Evolutionary conservation across 2,113 vertebrate species (phyloP).

Genomic region (Pholis gunnellus): DNA sequence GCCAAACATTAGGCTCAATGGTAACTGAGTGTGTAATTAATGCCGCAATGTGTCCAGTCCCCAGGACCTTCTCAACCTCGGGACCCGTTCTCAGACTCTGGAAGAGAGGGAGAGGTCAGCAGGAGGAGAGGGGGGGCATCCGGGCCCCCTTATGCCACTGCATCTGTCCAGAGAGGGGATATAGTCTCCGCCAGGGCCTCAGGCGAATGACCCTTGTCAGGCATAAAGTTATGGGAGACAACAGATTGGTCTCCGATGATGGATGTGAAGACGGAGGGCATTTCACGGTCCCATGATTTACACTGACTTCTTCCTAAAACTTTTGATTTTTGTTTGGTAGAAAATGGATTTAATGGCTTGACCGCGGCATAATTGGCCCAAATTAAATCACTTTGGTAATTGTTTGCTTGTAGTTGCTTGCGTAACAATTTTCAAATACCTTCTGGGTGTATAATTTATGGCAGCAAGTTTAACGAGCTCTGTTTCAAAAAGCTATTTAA

Average conservation of each 20-base stretch:
- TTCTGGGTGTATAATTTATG: constrained; percentile 23
- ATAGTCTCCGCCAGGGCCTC: constrained; percentile 72
- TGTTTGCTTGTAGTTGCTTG: constrained; percentile 48
- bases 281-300: constrained; percentile 67
- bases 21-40: constrained; percentile 98
- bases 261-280: constrained; percentile 70
- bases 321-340: constrained; percentile 51
- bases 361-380: constrained; percentile 37
- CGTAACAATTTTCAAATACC: constrained; percentile 41
- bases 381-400: constrained; percentile 40
- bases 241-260: constrained; percentile 77
- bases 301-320: constrained; percentile 45
- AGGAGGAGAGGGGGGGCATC: constrained; percentile 81
- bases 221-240: constrained; percentile 82
- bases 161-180: constrained; percentile 78
- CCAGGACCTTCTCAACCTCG: constrained; percentile 87
- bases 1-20: constrained; percentile 87
- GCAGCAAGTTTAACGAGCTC: constrained; percentile 37
- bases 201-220: constrained; percentile 89
- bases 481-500: constrained; percentile 36
- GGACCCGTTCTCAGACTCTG: constrained; percentile 89
- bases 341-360: constrained; percentile 34
- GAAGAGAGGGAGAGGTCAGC: constrained; percentile 81
- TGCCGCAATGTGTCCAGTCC: constrained; percentile 91
- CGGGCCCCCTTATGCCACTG: constrained; percentile 77